These are phyloP conservation scores for Sebastes alutus DNA, from an alignment of 2,797 vertebrate genomes.

Conservation along the genomic window DNA sequence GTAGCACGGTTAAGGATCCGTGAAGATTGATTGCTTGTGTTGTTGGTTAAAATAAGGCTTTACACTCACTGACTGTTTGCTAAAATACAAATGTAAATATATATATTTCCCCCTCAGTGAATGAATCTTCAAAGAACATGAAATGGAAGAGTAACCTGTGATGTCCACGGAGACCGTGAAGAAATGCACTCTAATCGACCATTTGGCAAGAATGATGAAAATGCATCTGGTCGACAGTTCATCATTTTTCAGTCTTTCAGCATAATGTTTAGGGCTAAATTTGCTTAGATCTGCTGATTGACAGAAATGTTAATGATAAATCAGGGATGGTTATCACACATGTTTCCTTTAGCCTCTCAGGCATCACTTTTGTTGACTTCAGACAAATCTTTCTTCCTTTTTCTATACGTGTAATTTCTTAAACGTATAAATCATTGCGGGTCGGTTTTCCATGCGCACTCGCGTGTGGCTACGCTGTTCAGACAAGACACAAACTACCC, in stretches of 20 bases:
- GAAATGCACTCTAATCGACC: background rate
- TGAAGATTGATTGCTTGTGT: background rate
- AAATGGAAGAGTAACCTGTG: slow-evolving; percentile 76
- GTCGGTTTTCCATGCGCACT: too few relatives aligned
- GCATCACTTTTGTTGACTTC: background rate
- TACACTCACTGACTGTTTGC: background rate
- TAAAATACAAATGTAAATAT: background rate
- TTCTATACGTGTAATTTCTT: too few relatives aligned
- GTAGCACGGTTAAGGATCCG: too few relatives aligned
- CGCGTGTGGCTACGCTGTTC: too few relatives aligned
- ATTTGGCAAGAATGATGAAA: background rate
- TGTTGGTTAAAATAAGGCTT: background rate
- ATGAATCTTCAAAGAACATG: slow-evolving; percentile 10
- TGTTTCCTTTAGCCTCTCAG: background rate
- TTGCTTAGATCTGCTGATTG: background rate
- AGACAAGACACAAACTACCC: too few relatives aligned
- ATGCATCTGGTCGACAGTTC: background rate
- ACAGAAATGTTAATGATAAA: background rate
- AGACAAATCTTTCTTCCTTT: background rate
- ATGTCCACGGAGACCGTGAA: background rate
- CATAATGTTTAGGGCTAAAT: background rate
- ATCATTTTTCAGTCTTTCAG: background rate
- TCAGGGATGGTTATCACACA: background rate
- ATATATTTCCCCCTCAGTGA: slow-evolving; percentile 41
- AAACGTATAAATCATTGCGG: too few relatives aligned